These are phyloP conservation scores for Psittacula derbiana DNA, from an alignment of 2,797 vertebrate species.

Conservation along the genomic window DNA sequence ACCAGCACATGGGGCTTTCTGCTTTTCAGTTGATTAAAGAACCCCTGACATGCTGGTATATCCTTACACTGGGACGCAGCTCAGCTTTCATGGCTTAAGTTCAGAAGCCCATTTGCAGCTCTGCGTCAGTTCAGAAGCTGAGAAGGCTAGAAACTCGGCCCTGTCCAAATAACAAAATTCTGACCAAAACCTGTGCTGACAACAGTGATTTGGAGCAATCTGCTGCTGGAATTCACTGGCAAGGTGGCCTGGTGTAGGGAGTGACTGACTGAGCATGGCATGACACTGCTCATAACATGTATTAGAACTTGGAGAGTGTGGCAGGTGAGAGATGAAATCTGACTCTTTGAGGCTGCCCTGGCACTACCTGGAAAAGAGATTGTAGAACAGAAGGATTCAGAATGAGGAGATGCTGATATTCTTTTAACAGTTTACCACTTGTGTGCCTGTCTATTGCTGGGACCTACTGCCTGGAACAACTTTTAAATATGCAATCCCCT, in stretches of 20 bases:
- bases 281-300: background rate
- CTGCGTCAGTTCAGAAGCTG: background rate
- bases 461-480: background rate
- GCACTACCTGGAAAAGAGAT: background rate
- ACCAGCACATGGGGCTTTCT: background rate
- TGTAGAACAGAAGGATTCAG: background rate
- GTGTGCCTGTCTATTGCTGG: background rate
- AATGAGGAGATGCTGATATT: background rate
- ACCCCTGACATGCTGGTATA: background rate
- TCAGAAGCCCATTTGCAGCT: background rate
- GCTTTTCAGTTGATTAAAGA: background rate
- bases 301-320: background rate
- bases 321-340: background rate
- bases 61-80: background rate
- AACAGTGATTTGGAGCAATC: background rate
- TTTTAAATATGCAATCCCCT: background rate
- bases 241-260: background rate
- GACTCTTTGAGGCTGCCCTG: background rate
- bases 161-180: background rate
- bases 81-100: background rate
- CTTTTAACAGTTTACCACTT: background rate
- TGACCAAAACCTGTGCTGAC: background rate
- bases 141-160: background rate
- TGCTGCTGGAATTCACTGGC: background rate
- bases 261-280: background rate